Evolutionary conservation across 2,888 invertebrate species (phyloP).

Genomic region (Azorinus chamasolen): DNA sequence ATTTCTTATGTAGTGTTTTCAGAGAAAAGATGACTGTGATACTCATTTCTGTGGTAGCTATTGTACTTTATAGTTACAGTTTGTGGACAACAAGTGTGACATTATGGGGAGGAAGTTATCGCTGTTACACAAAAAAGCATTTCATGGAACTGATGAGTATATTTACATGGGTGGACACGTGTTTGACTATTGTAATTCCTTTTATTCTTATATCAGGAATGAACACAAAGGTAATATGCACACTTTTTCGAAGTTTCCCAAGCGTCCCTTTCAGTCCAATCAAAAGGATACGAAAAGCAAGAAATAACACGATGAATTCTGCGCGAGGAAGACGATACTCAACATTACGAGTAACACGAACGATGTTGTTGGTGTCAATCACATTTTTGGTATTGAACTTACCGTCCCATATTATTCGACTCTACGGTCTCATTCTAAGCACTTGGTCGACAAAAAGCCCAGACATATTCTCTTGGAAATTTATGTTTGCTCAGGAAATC

Average conservation of each 20-base stretch:
- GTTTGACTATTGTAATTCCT: slow-evolving; percentile 75
- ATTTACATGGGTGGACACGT: slow-evolving; percentile 73
- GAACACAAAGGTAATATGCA: slow-evolving; percentile 55
- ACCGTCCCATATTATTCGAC: slow-evolving; percentile 77
- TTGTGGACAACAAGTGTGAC: slow-evolving; percentile 70
- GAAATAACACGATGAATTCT: neutral
- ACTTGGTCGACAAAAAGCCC: slow-evolving; percentile 5
- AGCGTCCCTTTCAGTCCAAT: neutral
- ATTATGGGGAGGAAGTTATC: slow-evolving; percentile 8
- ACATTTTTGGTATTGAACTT: slow-evolving; percentile 78
- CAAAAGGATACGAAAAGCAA: neutral
- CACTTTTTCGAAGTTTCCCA: slow-evolving; percentile 19
- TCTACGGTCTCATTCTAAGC: slow-evolving; percentile 66
- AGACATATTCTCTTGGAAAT: slow-evolving; percentile 33
- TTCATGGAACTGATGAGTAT: slow-evolving; percentile 57
- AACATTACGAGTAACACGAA: slow-evolving; percentile 73
- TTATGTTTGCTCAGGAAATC: slow-evolving; percentile 65
- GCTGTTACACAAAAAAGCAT: slow-evolving; percentile 53
- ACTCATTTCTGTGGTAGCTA: slow-evolving; percentile 54
- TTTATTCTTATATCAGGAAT: slow-evolving; percentile 67
- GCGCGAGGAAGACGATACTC: slow-evolving; percentile 32
- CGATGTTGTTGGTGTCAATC: slow-evolving; percentile 76
- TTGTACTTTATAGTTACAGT: slow-evolving; percentile 70
- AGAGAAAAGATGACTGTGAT: slow-evolving; percentile 70
- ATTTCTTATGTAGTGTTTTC: slow-evolving; percentile 66